Base-by-base conservation (phyloP, 2,113 vertebrate species). In the Callithrix jacchus region DNA sequence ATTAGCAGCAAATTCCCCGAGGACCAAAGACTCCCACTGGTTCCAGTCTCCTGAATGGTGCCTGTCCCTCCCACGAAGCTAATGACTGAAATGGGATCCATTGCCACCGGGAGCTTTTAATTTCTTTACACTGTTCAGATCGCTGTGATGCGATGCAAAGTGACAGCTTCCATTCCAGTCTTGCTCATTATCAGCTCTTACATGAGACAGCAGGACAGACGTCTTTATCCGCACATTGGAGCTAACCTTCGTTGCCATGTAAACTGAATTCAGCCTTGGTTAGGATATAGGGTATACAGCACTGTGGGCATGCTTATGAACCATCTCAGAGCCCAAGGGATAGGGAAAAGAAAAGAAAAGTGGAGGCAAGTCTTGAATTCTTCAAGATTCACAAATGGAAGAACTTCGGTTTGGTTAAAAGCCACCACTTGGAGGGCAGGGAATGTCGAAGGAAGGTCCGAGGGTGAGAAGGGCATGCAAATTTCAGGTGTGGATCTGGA, bases 61-160 rank as follows among this genome's bases (percentile, higher is more conserved):
- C 97, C 98, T 96, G 91, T 98, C 97, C 97, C 97, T 98, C 96
- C 97, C 97, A 97, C 40, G 91, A 94, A 98, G 97, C 98, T 99
- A 98, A 98, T 98, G 98, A 98, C 98, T 98, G 98, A 99, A 98
- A 98, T 97, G 95, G 98, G 97, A 98, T 98, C 98, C 97, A 97
- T 98, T 93, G 98, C 98, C 98, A 99, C 97, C 81, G 97, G 99
- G 98, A 99, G 98, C 98, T 99, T 99, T 98, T 99, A 98, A 99
- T 99, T 99, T 99, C 98, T 98, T 98, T 98, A 98, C 98, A 98
- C 98, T 98, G 98, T 98, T 98, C 97, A 97, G 98, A 97, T 98
- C 95, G 92, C 97, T 97, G 96, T 98, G 98, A 99, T 98, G 97
- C 94, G 68, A 98, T 98, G 91, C 88, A 97, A 98, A 98, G 97